Conservation (phyloP, 2,113 vertebrate species). For the Cavia aperea region DNA sequence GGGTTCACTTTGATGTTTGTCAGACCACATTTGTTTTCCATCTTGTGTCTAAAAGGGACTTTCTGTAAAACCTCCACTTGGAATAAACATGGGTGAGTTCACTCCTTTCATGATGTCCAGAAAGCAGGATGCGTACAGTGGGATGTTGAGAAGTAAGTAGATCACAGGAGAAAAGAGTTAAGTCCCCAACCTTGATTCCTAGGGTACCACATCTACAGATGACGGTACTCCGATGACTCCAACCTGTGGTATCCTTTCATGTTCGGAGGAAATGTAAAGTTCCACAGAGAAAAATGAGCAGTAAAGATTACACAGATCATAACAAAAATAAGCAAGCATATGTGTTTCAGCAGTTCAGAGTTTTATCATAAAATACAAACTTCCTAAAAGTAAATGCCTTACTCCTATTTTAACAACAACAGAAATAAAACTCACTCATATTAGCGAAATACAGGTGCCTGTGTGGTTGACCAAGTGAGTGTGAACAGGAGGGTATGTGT, state of each 20-base stretch:
- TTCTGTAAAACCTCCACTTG: neutral
- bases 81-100: neutral
- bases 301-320: neutral
- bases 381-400: constrained; percentile 73
- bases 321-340: neutral
- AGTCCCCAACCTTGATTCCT: neutral
- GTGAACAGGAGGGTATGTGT: neutral
- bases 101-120: neutral
- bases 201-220: neutral
- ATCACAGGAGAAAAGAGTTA: neutral
- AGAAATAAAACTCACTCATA: constrained; percentile 61
- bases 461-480: constrained; percentile 17
- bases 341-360: constrained; percentile 64
- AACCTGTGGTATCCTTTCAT: neutral
- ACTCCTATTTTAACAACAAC: constrained; percentile 69
- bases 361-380: constrained; percentile 75
- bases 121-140: neutral
- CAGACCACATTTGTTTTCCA: neutral
- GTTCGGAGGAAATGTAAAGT: neutral
- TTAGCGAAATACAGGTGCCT: constrained; percentile 60
- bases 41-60: neutral
- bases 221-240: neutral
- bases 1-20: neutral
- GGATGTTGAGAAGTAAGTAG: neutral
- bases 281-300: neutral